Evolutionary conservation across 2,888 invertebrate species (phyloP).

Genomic region (Pseudococcus longispinus): DNA sequence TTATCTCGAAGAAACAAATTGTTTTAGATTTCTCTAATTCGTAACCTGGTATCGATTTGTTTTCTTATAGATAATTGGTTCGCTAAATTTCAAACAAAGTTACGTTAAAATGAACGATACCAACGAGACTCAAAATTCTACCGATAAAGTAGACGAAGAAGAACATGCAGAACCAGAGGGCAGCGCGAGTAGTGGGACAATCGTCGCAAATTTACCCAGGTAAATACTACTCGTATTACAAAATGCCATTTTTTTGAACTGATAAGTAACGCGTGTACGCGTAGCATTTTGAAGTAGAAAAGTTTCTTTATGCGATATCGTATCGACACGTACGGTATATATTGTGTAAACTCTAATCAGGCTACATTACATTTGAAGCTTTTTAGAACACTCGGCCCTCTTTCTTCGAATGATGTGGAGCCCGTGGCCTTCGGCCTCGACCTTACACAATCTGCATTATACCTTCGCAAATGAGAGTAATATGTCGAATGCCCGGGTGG

Average conservation of each 20-base stretch:
- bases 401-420: no score
- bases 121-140: background rate
- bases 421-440: no score
- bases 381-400: no score
- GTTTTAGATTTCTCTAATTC: background rate
- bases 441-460: no score
- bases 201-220: background rate
- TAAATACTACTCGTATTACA: background rate
- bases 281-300: no score
- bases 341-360: no score
- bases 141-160: slow-evolving; percentile 1
- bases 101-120: background rate
- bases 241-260: background rate
- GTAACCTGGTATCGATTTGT: background rate
- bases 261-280: no score
- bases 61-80: background rate
- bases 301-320: no score
- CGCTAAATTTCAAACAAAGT: background rate
- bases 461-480: no score
- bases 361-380: no score
- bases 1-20: background rate
- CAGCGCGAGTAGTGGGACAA: background rate
- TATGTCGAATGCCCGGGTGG: no score
- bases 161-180: background rate
- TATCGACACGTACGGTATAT: no score